These are phyloP conservation scores for Dasypogon diadema DNA, from an alignment of 2,888 invertebrate genomes.

Conservation along the genomic window DNA sequence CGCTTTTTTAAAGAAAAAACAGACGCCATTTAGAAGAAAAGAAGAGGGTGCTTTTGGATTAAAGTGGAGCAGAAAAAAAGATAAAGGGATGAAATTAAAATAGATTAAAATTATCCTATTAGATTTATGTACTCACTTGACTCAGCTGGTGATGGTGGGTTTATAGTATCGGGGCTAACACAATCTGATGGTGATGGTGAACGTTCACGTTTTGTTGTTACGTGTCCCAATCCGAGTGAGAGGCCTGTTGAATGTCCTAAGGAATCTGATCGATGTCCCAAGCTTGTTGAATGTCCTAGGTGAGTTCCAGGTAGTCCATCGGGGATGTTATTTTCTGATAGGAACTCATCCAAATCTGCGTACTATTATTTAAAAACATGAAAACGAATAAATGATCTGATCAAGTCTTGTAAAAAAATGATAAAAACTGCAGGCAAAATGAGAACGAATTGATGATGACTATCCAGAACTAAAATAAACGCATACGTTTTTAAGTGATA, in stretches of 20 bases:
- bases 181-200: slow-evolving; percentile 90
- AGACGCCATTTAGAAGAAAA: slow-evolving; percentile 23
- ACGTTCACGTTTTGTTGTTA: slow-evolving; percentile 86
- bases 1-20: slow-evolving; percentile 37
- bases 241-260: slow-evolving; percentile 72
- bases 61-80: not conserved
- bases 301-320: slow-evolving; percentile 78
- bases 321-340: slow-evolving; percentile 94
- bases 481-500: no score
- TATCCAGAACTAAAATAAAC: slow-evolving; percentile 66
- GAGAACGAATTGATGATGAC: no score
- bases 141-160: slow-evolving; percentile 90
- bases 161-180: slow-evolving; percentile 89
- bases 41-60: not conserved
- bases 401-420: no score
- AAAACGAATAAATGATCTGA: not conserved
- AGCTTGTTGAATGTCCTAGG: slow-evolving; percentile 68
- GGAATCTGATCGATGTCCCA: slow-evolving; percentile 69
- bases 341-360: slow-evolving; percentile 97
- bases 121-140: slow-evolving; percentile 78
- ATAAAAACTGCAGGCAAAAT: no score
- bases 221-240: slow-evolving; percentile 73
- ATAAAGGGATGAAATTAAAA: not conserved
- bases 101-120: not conserved
- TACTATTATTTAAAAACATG: slow-evolving; percentile 76